Percentiles rank a stretch among this genome's conserved stretches.
Conservation (phyloP, 2,797 vertebrate genomes). For the Helarctos malayanus region DNA sequence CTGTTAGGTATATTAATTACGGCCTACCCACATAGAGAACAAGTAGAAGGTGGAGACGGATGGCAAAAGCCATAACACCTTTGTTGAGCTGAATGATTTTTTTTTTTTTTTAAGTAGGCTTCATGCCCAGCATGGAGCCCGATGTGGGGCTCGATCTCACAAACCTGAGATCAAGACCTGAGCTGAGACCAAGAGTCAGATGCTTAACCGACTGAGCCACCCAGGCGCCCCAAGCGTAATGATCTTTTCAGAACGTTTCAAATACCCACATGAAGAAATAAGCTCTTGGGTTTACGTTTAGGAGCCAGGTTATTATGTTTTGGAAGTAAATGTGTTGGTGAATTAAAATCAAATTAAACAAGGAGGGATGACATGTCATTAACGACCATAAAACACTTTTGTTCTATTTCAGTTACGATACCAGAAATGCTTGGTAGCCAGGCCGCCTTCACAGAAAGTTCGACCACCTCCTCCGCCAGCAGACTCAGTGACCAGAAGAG, state of each 20-base stretch:
- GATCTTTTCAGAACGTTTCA: not conserved
- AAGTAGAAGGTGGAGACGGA: too few species aligned
- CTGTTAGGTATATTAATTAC: accelerated
- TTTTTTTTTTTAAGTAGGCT: not conserved
- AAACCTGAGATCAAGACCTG: not conserved
- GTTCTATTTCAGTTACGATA: conserved; percentile 94
- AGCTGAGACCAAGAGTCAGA: not conserved
- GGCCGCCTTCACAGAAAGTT: conserved; percentile 95
- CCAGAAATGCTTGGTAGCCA: conserved; percentile 99
- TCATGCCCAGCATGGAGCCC: not conserved
- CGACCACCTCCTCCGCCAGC: conserved; percentile 93
- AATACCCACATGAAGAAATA: not conserved
- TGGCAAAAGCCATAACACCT: not conserved
- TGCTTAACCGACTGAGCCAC: not conserved
- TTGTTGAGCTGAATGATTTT: not conserved
- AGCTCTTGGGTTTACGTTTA: not conserved
- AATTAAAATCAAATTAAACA: not conserved
- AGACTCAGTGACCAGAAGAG: conserved; percentile 96
- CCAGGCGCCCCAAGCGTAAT: not conserved
- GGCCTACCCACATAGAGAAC: not conserved
- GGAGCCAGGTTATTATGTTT: not conserved
- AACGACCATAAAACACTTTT: not conserved
- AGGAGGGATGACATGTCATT: not conserved
- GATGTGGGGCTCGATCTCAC: not conserved
- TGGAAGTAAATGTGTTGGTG: not conserved